These are phyloP conservation scores for Fukomys damarensis DNA, from an alignment of 2,113 vertebrate genomes.

Conservation along the genomic window DNA sequence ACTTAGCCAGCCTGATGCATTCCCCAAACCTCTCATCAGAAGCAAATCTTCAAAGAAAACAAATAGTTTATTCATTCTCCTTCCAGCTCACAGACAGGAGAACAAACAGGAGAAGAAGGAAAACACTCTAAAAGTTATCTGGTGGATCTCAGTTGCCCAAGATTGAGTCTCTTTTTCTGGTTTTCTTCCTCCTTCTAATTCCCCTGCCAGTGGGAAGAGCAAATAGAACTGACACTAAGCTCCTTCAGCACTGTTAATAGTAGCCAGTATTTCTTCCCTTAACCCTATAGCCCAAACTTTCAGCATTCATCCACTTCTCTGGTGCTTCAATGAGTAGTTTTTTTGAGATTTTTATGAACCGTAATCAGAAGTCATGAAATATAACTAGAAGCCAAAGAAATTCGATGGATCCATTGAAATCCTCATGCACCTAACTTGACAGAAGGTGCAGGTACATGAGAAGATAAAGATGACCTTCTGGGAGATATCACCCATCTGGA, in stretches of 20 bases:
- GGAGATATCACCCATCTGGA: slow-evolving; percentile 14
- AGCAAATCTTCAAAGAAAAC: slow-evolving; percentile 80
- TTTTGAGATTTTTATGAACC: neutral
- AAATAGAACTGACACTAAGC: neutral
- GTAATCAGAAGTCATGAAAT: slow-evolving; percentile 18
- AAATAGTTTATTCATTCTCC: slow-evolving; percentile 74
- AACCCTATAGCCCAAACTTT: neutral
- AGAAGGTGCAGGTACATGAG: slow-evolving; percentile 22
- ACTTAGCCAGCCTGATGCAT: slow-evolving; percentile 64
- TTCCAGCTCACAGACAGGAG: slow-evolving; percentile 42
- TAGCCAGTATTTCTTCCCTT: neutral
- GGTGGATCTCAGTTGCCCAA: slow-evolving; percentile 38
- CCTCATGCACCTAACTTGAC: slow-evolving; percentile 41
- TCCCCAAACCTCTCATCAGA: slow-evolving; percentile 68
- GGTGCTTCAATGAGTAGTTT: neutral
- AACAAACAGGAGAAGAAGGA: slow-evolving; percentile 55
- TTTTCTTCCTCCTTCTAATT: slow-evolving; percentile 55
- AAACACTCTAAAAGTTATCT: slow-evolving; percentile 55
- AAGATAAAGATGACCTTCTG: slow-evolving; percentile 45
- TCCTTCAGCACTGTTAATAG: neutral
- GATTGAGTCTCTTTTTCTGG: slow-evolving; percentile 40
- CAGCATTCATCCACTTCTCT: neutral
- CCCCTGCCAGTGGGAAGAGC: neutral
- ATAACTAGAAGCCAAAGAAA: slow-evolving; percentile 14
- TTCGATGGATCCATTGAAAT: neutral